Percentiles rank a stretch among this genome's conserved stretches.
phyloP scores from a whole-genome alignment of 2,113 vertebrate species.

The Coryphaenoides rupestris region DNA sequence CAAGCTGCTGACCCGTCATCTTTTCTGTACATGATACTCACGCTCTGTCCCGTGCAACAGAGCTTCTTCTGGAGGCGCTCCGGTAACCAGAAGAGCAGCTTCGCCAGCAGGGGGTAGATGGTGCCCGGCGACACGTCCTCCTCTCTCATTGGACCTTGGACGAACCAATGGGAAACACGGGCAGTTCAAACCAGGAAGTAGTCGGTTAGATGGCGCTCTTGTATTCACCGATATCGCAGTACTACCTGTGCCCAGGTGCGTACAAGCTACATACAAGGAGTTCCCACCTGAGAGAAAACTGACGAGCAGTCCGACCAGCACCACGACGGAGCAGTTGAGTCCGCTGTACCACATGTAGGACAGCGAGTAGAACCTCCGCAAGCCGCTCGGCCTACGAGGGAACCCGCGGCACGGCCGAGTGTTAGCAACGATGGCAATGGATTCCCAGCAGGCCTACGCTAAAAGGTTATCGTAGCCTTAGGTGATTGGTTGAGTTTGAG shows the following conservation, averaged over 20 bases:
- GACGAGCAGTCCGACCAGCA: constrained; percentile 82
- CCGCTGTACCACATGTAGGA: constrained; percentile 96
- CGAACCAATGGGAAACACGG: not conserved
- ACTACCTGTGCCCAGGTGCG: too few species aligned
- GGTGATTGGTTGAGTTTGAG: too few species aligned
- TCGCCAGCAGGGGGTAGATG: constrained; percentile 75
- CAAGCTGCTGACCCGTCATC: too few species aligned
- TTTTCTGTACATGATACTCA: constrained; percentile 43
- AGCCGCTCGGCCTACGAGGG: constrained; percentile 65
- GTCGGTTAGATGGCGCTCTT: too few species aligned
- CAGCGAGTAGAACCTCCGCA: constrained; percentile 81
- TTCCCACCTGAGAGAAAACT: constrained; percentile 83
- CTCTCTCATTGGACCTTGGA: constrained; percentile 76
- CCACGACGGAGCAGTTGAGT: constrained; percentile 82
- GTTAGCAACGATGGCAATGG: too few species aligned
- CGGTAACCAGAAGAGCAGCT: constrained; percentile 75
- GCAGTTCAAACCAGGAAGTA: not conserved
- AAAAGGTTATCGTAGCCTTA: too few species aligned
- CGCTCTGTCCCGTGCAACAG: constrained; percentile 51
- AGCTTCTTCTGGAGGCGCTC: constrained; percentile 58
- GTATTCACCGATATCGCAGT: too few species aligned
- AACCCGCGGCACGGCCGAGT: not conserved
- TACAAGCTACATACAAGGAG: too few species aligned
- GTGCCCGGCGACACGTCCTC: constrained; percentile 76
- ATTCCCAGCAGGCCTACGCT: too few species aligned